Evolutionary conservation across 2,113 vertebrate genomes (phyloP), one percentile per base, ranked within the genome.

Genomic region (Hydrochoerus hydrochaeris): DNA sequence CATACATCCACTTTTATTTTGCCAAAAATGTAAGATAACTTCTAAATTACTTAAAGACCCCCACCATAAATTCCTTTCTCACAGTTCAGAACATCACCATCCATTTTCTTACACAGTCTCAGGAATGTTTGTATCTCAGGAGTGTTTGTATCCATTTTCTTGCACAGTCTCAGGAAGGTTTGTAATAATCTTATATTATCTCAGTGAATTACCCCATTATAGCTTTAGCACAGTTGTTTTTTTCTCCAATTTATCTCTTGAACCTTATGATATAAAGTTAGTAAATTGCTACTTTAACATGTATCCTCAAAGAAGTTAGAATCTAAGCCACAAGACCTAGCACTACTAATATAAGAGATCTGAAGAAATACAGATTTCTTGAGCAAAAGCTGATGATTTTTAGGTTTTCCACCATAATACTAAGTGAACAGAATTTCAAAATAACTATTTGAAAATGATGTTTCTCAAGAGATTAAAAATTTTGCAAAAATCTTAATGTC

Each of bases 81-180:
- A 22, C 13, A 46, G 30, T 67, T 77, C 38, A 65, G 26, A 49
- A 19, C 26, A 49, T 41, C 24, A 86, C 17, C 41, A 41, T 86
- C 20, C 24, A 67, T 90, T 90, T 93, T 60, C 75, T 93, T 82
- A 32, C 63, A 62, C 17, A 71, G 85, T 92, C 78, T 89, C 63
- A 82, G 80, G 75, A 65, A 75, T 77, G 9, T 35, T 85, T 92
- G 85, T 92, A 20, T 63, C 24, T 89, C 63, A 82, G 80, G 75
- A 65, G 67, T 77, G 9, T 35, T 85, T 92, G 85, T 92, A 41
- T 86, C 20, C 24, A 67, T 90, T 90, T 93, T 60, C 75, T 93
- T 82, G 38, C 63, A 62, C 17, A 71, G 85, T 92, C 78, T 89
- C 63, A 82, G 80, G 75, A 65, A 75, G 75, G 9, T 35, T 85